A percentile compares a stretch with the other conserved stretches of the same genome.
These are phyloP conservation scores for Petrolisthes manimaculis DNA, from an alignment of 2,888 invertebrate species.

Conservation along the genomic window DNA sequence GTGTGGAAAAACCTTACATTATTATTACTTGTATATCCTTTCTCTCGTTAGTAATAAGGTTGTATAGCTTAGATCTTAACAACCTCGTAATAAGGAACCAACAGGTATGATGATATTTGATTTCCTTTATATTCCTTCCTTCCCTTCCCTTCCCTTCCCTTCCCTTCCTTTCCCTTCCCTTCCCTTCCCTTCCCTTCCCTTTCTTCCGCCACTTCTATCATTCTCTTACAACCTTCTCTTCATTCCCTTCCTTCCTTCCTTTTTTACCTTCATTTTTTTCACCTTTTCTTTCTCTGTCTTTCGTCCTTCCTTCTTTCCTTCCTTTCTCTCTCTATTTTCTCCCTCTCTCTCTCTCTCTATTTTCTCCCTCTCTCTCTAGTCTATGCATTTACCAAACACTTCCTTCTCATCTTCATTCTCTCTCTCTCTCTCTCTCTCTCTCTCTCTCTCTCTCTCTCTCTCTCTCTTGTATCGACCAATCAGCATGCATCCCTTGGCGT, in stretches of 20 bases:
- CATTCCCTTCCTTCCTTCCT: neutral
- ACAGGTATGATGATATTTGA: neutral
- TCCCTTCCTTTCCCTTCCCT: neutral
- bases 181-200: neutral
- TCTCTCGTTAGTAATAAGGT: no score
- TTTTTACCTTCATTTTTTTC: no score
- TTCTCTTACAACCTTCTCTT: neutral
- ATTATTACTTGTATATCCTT: no score
- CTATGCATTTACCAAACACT: neutral
- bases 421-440: neutral
- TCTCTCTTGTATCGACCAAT: neutral
- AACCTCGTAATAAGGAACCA: no score
- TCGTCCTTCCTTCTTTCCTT: neutral
- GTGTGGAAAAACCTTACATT: no score
- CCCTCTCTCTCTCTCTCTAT: neutral
- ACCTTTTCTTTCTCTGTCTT: neutral
- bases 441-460: neutral
- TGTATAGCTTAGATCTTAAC: no score
- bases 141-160: neutral
- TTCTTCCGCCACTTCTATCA: neutral
- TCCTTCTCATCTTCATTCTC: neutral
- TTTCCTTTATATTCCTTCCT: neutral
- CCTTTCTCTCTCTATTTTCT: no score
- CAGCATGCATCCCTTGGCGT: neutral
- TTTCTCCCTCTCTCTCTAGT: neutral